Evolutionary conservation across 2,888 invertebrate genomes (phyloP), one percentile per base, ranked within the genome.

Genomic region (Hypomecis punctinalis): DNA sequence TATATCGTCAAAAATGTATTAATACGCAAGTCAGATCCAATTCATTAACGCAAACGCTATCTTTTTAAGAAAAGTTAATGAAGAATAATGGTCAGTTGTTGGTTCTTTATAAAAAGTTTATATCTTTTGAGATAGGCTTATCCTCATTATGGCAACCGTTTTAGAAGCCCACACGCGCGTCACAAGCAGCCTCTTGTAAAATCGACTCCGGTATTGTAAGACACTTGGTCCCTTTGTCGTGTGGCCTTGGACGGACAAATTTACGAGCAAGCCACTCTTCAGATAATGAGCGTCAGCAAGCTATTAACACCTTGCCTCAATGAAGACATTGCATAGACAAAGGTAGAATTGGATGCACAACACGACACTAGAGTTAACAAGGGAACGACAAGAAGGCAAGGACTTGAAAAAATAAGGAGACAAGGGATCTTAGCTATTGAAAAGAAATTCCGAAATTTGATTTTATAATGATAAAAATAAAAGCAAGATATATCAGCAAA

Each of bases 301-400:
- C 89, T 88, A 90, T 92, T 91, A 91, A 91, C 92, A 91, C 92
- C 89, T 90, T 80, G 67, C 13, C 65, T 90, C 87, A 91, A 92
- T 91, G 90, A 89, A 90, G 84, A 84, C 80, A 83, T 86, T 66
- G 42, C 46, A 59, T 64, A 40, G 64, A 37, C 35, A 51, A 48
- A 11, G 49, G 61, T 55, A 46, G 43, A 56, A 55, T 67, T 70
- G 40, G 67, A 52, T 52, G 23, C 11, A 52, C 2, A 8, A 40
- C 40, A 10, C 9, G 23, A 42, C 33, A 23, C 5, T 5, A 11
- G 10, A 51, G 40, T 52, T 52, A 40, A 52, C 40, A 52, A 33
- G 33, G 23, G 3, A 3, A 23, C 23, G 3, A 23, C 23, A 23
- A 23, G 23, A 23, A 23, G 23, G 23, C 23, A 23, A 23, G 23